A percentile compares a stretch with the other conserved stretches of the same genome.
phyloP scores from a whole-genome alignment of 2,797 vertebrate species.

The Protosalanx chinensis region DNA sequence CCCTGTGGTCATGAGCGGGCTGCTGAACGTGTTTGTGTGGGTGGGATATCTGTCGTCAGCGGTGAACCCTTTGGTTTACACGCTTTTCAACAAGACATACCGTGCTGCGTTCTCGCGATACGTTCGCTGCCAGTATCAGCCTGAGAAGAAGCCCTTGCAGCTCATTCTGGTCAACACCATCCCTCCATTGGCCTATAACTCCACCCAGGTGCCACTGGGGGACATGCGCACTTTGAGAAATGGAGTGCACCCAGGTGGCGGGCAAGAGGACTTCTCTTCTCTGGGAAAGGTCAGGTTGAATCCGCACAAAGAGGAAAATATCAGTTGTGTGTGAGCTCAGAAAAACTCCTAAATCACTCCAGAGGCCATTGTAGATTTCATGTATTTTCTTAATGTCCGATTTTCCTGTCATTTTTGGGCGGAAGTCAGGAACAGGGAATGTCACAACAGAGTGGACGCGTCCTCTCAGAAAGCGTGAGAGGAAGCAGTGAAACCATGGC shows the following conservation, averaged over 20 bases:
- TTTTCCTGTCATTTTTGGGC: constrained; percentile 9
- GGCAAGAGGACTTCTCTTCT: constrained; percentile 62
- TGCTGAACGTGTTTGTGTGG: constrained; percentile 95
- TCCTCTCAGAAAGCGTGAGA: neutral
- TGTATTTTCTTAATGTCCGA: constrained; percentile 19
- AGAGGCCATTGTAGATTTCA: constrained; percentile 31
- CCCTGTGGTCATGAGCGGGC: constrained; percentile 71
- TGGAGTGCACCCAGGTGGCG: constrained; percentile 57
- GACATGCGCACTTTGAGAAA: constrained; percentile 70
- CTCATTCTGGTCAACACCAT: constrained; percentile 93
- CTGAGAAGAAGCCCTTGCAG: constrained; percentile 86
- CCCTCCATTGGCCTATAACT: constrained; percentile 84
- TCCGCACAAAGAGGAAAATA: constrained; percentile 44
- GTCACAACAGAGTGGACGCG: neutral
- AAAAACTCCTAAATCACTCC: constrained; percentile 20
- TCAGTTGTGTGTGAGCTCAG: constrained; percentile 14
- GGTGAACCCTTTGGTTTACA: constrained; percentile 94
- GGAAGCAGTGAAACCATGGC: neutral
- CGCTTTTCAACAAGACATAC: constrained; percentile 92
- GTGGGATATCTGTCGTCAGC: constrained; percentile 94
- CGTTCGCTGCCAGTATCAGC: constrained; percentile 85
- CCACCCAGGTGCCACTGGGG: constrained; percentile 77
- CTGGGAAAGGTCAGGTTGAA: constrained; percentile 55
- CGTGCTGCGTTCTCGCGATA: constrained; percentile 89
- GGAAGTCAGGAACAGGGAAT: neutral